Evolutionary conservation across 2,888 invertebrate species (phyloP).

Genomic region (Eristalinus aeneus): DNA sequence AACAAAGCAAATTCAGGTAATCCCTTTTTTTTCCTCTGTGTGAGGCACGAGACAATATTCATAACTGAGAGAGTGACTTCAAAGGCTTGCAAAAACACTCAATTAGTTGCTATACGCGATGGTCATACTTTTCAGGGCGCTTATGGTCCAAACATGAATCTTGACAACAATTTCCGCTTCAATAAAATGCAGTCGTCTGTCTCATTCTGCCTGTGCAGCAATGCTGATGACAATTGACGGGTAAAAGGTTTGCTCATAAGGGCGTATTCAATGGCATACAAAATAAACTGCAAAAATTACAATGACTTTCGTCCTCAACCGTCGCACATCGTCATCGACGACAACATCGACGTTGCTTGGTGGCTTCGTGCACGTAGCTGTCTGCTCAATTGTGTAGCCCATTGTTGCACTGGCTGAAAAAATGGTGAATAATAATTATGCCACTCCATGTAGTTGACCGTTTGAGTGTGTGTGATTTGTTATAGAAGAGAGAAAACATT

Average conservation of each 20-base stretch:
- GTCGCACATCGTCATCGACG: background rate
- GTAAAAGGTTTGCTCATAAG: conserved; percentile 64
- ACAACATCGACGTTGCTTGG: conserved; percentile 14
- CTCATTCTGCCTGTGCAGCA: conserved; percentile 6
- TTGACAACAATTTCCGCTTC: conserved; percentile 53
- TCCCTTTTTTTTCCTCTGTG: background rate
- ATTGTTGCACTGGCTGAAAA: conserved; percentile 33
- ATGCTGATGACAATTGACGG: conserved; percentile 15
- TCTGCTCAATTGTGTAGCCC: conserved; percentile 49
- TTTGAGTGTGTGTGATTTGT: conserved; percentile 6
- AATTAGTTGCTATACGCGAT: background rate
- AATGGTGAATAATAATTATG: conserved; percentile 53
- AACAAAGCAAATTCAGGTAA: background rate
- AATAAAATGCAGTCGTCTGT: conserved; percentile 33
- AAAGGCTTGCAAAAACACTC: background rate
- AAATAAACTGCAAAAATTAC: conserved; percentile 66
- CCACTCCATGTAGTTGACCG: conserved; percentile 7
- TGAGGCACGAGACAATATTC: background rate
- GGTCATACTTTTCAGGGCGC: background rate
- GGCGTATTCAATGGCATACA: conserved; percentile 58
- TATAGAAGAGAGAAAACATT: background rate
- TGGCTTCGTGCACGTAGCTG: conserved; percentile 29
- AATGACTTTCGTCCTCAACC: conserved; percentile 43
- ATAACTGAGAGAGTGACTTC: background rate
- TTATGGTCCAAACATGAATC: conserved; percentile 45